Base-by-base conservation (phyloP, 2,888 invertebrate genomes). In the Dioctria linearis region DNA sequence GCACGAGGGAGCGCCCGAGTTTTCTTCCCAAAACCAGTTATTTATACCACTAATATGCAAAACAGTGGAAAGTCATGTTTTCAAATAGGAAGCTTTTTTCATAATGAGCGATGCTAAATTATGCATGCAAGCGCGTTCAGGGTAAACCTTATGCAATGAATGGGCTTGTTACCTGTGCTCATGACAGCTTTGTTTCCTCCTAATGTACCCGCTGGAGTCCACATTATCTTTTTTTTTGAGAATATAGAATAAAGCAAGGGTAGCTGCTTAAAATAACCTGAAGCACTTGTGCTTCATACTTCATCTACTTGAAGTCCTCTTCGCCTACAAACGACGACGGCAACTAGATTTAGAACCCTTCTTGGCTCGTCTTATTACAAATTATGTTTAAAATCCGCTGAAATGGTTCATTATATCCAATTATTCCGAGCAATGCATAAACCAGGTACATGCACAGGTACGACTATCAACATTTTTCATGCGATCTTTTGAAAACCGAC, bases 341-440 rank as follows among this genome's bases (percentile, higher is more conserved):
- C 11, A 54, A 9, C 3, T 54, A 5, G n/a, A 54, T 54, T 11
- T 54, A 11, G 54, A 4, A 11, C 11, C 4, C 54, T 54, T 4
- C 54, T n/a, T 8, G 51, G 49, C 37, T 42, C 51, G n/a, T 25
- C 51, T 25, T 69, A 69, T 69, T 37, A 51, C 69, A 51, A 51
- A 51, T 69, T 67, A 51, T 51, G 69, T 69, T 39, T 39, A 46
- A 51, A 69, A 69, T 69, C 69, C 69, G 51, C 69, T 37, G 40
- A 69, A 51, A 49, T 51, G 49, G 51, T 69, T 69, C 69, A 69
- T 69, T 69, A 69, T 69, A 69, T 69, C 25, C 69, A 51, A 69
- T 54, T 54, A 54, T 8, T 46, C 25, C 25, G 25, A 25, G 25
- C 25, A 25, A 25, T 25, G 25, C 25, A 25, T 25, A 25, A 1